Evolutionary conservation across 2,797 vertebrate genomes (phyloP).

Genomic region (Myripristis jacobus): DNA sequence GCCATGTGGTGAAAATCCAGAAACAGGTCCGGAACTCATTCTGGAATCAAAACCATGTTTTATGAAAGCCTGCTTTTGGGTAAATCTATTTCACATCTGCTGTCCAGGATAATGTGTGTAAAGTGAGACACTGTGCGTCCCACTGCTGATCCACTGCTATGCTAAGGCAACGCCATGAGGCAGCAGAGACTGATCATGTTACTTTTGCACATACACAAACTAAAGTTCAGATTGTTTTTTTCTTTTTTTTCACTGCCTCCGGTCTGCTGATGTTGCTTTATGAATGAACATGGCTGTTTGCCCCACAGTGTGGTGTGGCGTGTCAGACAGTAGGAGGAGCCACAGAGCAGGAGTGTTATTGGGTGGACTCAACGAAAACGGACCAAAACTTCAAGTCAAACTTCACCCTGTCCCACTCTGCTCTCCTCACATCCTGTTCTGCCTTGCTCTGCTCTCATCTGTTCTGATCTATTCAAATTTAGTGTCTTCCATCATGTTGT

Average conservation of each 20-base stretch:
- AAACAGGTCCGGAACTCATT: background rate
- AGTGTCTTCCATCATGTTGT: background rate
- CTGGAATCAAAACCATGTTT: background rate
- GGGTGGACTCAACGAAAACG: slow-evolving; percentile 10
- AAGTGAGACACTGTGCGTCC: slow-evolving; percentile 3
- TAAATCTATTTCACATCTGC: background rate
- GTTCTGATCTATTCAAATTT: background rate
- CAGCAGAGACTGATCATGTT: background rate
- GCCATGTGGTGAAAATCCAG: too few relatives aligned
- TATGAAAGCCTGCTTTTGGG: background rate
- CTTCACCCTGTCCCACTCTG: background rate
- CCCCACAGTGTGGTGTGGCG: slow-evolving; percentile 73
- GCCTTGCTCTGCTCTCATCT: background rate
- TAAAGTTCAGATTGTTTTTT: background rate
- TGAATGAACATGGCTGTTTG: background rate
- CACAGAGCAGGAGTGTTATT: slow-evolving; percentile 60
- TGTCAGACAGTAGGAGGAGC: slow-evolving; percentile 80
- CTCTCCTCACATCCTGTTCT: background rate
- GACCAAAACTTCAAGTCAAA: slow-evolving; percentile 29
- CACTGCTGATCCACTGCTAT: too few relatives aligned
- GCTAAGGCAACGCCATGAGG: background rate
- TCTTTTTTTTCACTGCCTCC: background rate
- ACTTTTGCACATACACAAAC: background rate
- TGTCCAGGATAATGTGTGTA: background rate
- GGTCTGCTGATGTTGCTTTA: too few relatives aligned